Evolutionary conservation across 2,888 invertebrate species (phyloP).

Genomic region (Aradus depressus): DNA sequence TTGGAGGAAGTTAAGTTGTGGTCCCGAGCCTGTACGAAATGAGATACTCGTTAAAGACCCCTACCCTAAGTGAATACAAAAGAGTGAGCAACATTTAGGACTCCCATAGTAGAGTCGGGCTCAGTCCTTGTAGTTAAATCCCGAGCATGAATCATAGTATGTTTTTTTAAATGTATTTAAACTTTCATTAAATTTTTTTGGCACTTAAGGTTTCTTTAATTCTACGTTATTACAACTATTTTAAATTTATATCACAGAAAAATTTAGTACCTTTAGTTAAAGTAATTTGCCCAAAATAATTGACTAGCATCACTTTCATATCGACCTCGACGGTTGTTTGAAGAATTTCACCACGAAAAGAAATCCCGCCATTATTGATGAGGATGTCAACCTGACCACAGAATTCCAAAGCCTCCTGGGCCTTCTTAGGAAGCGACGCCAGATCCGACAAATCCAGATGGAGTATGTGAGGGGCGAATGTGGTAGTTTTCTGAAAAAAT

Average conservation of each 20-base stretch:
- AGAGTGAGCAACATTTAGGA: too few species aligned
- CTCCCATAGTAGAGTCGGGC: too few species aligned
- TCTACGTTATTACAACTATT: too few species aligned
- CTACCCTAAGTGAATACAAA: too few species aligned
- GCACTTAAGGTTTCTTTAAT: too few species aligned
- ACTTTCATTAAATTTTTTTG: too few species aligned
- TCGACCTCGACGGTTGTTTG: constrained; percentile 72
- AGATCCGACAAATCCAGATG: constrained; percentile 65
- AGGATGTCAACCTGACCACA: constrained; percentile 75
- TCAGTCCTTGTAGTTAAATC: too few species aligned
- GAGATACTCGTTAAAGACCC: too few species aligned
- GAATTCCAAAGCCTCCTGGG: constrained; percentile 53
- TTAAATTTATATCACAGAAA: constrained; percentile 1
- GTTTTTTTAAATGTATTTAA: too few species aligned
- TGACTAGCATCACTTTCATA: constrained; percentile 77
- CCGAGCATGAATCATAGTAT: too few species aligned
- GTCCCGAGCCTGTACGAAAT: too few species aligned
- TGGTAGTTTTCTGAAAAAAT: constrained; percentile 43
- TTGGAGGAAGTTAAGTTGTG: too few species aligned
- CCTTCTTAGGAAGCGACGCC: constrained; percentile 48
- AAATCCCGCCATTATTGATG: constrained; percentile 86
- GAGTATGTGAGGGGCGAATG: constrained; percentile 60
- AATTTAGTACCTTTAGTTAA: constrained; percentile 68
- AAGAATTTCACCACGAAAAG: constrained; percentile 61
- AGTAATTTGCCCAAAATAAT: constrained; percentile 88